Evolutionary conservation across 2,888 invertebrate genomes (phyloP).

Genomic region (Amphipoea lucens): DNA sequence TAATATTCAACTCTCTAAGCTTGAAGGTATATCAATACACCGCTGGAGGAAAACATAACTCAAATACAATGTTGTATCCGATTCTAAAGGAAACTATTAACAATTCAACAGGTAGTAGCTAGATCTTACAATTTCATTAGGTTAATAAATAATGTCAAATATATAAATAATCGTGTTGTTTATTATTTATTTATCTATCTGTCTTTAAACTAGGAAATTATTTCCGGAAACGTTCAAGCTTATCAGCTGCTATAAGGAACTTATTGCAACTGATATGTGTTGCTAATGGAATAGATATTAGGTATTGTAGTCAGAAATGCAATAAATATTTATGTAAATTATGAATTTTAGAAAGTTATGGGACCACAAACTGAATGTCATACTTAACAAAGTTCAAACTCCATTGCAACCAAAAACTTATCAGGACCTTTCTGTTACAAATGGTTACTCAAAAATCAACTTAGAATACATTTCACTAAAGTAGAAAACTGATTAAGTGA

Average conservation of each 20-base stretch:
- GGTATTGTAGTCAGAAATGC: background rate
- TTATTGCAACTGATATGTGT: slow-evolving; percentile 3
- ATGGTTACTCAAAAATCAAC: no score
- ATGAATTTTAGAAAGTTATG: no score
- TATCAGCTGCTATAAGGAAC: slow-evolving; percentile 1
- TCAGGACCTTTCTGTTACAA: no score
- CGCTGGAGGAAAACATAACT: slow-evolving; percentile 41
- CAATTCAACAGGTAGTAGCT: background rate
- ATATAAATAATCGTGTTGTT: slow-evolving; percentile 3
- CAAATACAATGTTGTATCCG: slow-evolving; percentile 39
- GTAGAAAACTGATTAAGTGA: no score
- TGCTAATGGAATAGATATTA: background rate
- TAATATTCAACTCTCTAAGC: slow-evolving; percentile 4
- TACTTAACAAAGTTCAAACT: no score
- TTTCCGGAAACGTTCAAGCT: slow-evolving; percentile 24
- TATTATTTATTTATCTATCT: slow-evolving; percentile 1
- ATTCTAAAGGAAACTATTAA: slow-evolving; percentile 38
- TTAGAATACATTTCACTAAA: no score
- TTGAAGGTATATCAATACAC: slow-evolving; percentile 25
- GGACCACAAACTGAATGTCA: no score
- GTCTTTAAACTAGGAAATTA: slow-evolving; percentile 12
- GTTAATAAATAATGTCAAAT: background rate
- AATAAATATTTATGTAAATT: background rate
- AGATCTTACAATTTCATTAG: background rate
- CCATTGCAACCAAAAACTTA: no score